phyloP scores from a whole-genome alignment of 2,888 invertebrate species.

The Miltochrista miniata region DNA sequence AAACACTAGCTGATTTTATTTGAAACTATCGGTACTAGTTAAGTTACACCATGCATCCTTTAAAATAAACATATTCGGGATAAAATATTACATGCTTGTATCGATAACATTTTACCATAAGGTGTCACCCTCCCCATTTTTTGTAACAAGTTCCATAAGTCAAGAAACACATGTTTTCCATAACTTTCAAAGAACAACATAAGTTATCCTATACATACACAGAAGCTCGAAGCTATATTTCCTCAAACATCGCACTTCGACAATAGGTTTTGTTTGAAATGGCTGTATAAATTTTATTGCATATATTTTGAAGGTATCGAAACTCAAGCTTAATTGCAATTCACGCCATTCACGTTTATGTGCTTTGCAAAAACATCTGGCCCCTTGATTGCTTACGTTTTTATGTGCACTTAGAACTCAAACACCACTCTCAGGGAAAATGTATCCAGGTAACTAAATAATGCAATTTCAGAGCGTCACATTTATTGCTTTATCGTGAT shows the following conservation, averaged over 20 bases:
- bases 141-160: slow-evolving; percentile 1
- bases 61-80: background rate
- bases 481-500: slow-evolving; percentile 57
- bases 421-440: slow-evolving; percentile 40
- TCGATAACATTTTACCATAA: background rate
- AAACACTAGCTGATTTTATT: no score
- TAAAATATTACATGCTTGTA: background rate
- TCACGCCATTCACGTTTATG: slow-evolving; percentile 74
- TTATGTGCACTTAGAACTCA: slow-evolving; percentile 75
- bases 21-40: no score
- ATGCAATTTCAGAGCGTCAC: slow-evolving; percentile 61
- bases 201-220: slow-evolving; percentile 4
- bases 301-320: slow-evolving; percentile 73
- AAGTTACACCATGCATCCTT: background rate
- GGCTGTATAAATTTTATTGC: slow-evolving; percentile 64
- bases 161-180: slow-evolving; percentile 7
- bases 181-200: slow-evolving; percentile 1
- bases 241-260: slow-evolving; percentile 19
- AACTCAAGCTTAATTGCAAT: slow-evolving; percentile 76
- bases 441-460: slow-evolving; percentile 61
- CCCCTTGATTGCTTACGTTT: slow-evolving; percentile 75
- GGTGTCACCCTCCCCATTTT: background rate
- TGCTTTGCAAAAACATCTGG: slow-evolving; percentile 75
- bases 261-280: slow-evolving; percentile 46
- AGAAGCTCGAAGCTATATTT: slow-evolving; percentile 5